A percentile compares a stretch with the other conserved stretches of the same genome.
Evolutionary conservation across 2,888 invertebrate species (phyloP).

Genomic region (Eurytoma californica): DNA sequence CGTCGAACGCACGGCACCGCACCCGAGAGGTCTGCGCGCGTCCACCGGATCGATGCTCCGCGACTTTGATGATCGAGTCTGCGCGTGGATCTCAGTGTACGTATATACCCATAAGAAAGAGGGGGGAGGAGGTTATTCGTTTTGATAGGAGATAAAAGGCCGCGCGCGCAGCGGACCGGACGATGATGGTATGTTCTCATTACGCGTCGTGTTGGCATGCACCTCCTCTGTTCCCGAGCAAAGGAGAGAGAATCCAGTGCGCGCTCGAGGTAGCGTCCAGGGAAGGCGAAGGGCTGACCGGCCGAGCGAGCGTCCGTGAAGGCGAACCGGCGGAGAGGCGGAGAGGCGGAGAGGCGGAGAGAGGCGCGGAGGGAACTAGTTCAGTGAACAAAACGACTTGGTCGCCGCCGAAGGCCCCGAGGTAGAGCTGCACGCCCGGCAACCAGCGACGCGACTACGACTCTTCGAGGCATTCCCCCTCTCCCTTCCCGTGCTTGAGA

Average conservation of each 20-base stretch:
- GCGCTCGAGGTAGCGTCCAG: slow-evolving; percentile 7
- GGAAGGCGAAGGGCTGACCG: slow-evolving; percentile 32
- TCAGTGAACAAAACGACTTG: slow-evolving; percentile 74
- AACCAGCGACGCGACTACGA: slow-evolving; percentile 16
- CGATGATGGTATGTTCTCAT: slow-evolving; percentile 74
- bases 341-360: neutral
- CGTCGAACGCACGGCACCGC: neutral
- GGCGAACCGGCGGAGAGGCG: slow-evolving; percentile 8
- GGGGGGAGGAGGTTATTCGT: slow-evolving; percentile 64
- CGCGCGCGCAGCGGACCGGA: slow-evolving; percentile 63
- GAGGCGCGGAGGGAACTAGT: slow-evolving; percentile 70
- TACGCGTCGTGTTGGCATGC: slow-evolving; percentile 75
- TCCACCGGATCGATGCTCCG: slow-evolving; percentile 3
- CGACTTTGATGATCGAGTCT: slow-evolving; percentile 2
- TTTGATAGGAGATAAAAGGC: slow-evolving; percentile 67
- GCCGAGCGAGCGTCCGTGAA: slow-evolving; percentile 51
- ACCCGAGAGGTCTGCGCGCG: slow-evolving; percentile 24
- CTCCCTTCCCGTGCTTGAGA: slow-evolving; percentile 5
- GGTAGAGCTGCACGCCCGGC: slow-evolving; percentile 62
- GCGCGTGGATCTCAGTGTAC: neutral
- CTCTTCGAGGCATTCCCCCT: neutral
- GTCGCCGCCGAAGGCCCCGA: slow-evolving; percentile 55
- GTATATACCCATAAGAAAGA: neutral
- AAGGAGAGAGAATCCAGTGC: slow-evolving; percentile 6
- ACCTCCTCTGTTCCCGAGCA: slow-evolving; percentile 42